Base-by-base conservation (phyloP, 2,113 vertebrate species). In the Amphiprion ocellaris region DNA sequence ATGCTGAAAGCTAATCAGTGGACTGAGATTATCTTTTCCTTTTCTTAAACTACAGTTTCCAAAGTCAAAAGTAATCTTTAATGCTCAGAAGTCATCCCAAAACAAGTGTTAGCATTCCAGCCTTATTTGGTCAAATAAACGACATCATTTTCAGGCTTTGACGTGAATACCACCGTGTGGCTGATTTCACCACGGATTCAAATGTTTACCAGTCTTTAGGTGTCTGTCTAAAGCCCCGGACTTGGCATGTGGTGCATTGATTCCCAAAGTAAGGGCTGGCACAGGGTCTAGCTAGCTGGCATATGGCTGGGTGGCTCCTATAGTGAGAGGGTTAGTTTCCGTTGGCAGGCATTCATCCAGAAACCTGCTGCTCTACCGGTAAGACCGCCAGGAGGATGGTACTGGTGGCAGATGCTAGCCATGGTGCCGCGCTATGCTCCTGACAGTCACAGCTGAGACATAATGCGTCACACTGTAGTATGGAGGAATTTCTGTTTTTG, bases 371-470 rank as follows among this genome's bases (percentile, higher is more conserved):
- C 37, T 81, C 56, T 24, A 77, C 81, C 66, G 49, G 82, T 59
- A 26, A 77, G 74, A 64, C 73, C 26, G 59, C 69, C 59, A 84
- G 80, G 79, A 84, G 74, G 65, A 84, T 15, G 78, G 74, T 54
- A 28, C 67, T 74, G 82, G 80, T 85, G 84, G 78, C 93, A 94
- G 93, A 89, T 93, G 92, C 89, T 83, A 77, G 78, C 61, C 65
- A 5, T 39, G 69, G 82, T 77, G 69, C 63, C 74, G 72, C 68
- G 69, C 79, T 59, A 65, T 59, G 80, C 49, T 85, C 50, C 69
- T 56, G 79, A 87, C 81, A 73, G 84, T 77, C 81, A 81, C 82
- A 79, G 91, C 83, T 83, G 73, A 87, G 84, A 77, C 69, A 54
- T 62, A 64, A 61, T 74, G 84, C 81, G 62, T 85, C 86, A 81